Evolutionary conservation across 2,888 invertebrate genomes (phyloP), one percentile per base, ranked within the genome.

Genomic region (Julus scanicus): DNA sequence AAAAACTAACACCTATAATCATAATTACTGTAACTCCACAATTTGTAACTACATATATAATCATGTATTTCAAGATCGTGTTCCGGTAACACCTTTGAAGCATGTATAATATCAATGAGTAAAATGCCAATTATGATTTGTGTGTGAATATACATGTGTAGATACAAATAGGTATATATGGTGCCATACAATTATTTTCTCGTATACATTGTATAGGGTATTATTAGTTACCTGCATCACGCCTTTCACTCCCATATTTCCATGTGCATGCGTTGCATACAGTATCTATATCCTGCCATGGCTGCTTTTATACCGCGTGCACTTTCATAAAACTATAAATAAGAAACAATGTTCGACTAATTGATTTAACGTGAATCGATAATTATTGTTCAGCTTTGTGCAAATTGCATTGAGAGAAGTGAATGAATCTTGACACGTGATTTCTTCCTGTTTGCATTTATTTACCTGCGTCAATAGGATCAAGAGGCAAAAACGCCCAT

Each of bases 301-400:
- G 20, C n/a, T 29, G 11, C 3, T 29, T 71, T 71, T 71, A 3
- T 71, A 13, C 11, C 8, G 29, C 20, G 29, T 29, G 71, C 8
- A 71, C 29, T 71, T 71, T 29, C 29, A 29, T 71, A 29, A 20
- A 11, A n/a, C 29, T 9, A 29, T 71, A 71, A 71, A 71, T 71
- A 71, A 71, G 71, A 71, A 71, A 71, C 29, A 71, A 71, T 29
- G 71, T 29, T 11, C 5, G 29, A 20, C 29, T 71, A n/a, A 71
- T 71, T 71, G n/a, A 71, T 71, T 71, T 71, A 71, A 71, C 11
- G 11, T 29, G 71, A 29, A 71, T 71, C 71, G 71, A 71, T 71
- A 71, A 71, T 71, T 71, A 29, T 29, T 71, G n/a, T 71, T 29
- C 9, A 29, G 71, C 29, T 71, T 71, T 71, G 71, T 71, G 20